phyloP scores from a whole-genome alignment of 2,113 vertebrate genomes.

The Lepisosteus osseus region DNA sequence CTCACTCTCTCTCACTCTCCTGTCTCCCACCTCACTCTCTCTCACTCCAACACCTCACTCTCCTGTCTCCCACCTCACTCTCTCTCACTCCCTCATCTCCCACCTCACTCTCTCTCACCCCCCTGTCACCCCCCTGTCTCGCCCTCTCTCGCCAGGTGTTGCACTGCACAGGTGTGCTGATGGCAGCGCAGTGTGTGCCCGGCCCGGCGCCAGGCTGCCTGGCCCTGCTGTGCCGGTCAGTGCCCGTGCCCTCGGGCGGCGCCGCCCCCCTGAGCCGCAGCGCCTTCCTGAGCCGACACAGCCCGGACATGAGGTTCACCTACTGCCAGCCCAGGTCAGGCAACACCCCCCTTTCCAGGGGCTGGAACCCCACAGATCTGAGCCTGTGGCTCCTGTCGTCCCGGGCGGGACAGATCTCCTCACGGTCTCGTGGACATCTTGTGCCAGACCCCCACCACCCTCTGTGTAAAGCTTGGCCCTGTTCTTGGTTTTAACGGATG shows the following conservation, averaged over 20 bases:
- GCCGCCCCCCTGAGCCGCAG: conserved; percentile 22
- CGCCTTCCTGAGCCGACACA: conserved; percentile 41
- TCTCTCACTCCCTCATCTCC: not conserved
- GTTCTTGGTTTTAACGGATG: too few relatives aligned
- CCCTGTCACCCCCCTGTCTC: not conserved
- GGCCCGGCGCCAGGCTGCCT: conserved; percentile 25
- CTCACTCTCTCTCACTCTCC: conserved; percentile 3
- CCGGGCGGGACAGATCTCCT: not conserved
- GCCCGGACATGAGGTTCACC: conserved; percentile 46
- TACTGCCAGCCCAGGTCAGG: conserved; percentile 45
- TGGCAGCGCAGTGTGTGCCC: not conserved
- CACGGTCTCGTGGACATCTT: not conserved
- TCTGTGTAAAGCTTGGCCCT: too few relatives aligned
- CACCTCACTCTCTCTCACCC: not conserved
- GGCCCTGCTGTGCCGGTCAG: conserved; percentile 37
- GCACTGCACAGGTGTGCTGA: conserved; percentile 40
- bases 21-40: conserved; percentile 39
- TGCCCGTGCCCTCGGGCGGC: conserved; percentile 28
- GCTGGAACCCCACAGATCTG: not conserved
- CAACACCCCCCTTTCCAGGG: not conserved
- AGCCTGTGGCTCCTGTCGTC: too few relatives aligned
- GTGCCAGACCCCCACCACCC: too few relatives aligned
- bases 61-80: not conserved
- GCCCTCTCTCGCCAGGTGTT: conserved; percentile 30
- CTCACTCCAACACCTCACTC: not conserved